Base-by-base conservation (phyloP, 2,888 invertebrate species). In the Noctua janthina region DNA sequence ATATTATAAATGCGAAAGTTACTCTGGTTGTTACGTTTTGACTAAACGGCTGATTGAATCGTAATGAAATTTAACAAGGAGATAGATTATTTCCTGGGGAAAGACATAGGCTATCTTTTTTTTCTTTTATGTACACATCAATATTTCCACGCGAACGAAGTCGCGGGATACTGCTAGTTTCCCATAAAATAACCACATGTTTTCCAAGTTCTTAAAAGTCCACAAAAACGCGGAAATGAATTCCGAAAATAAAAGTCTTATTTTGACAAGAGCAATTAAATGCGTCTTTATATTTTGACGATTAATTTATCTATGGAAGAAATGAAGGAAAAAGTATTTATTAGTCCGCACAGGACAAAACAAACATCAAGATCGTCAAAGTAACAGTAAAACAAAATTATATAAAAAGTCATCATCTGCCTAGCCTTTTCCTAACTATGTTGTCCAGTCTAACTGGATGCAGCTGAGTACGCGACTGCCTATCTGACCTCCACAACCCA, bases 181-280 rank as follows among this genome's bases (percentile, higher is more conserved):
- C 56, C 23, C 56, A 35, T 13, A 5, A 69, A 78, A 20, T 5
- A 11, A 46, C 6, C 8, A 20, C 4, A 56, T 23, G 56, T 51
- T 64, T 79, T 49, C 7, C 43, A n/a, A 39, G 29, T 70, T 49
- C 20, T 5, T 15, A 29, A 68, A 59, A 20, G n/a, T 35, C 5
- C 5, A 43, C 35, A 29, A 59, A 29, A 69, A 59, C 17, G 15
- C 23, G 17, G 73, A 20, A 74, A 59, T 59, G 1, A 64, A 17
- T 46, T 29, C 2, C 23, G 73, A 39, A 70, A 59, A 74, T 46
- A 17, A 64, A 83, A 66, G 8, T 15, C 54, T 72, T 46, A 17
- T 64, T 56, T 35, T 62, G 46, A 54, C 43, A 46, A 35, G 1
- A n/a, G 20, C 0, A 59, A 66, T 82, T 70, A 56, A 70, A 59